Evolutionary conservation across 37 sponge, comb jelly and placozoan genomes (phyloP).

Genomic region (Cliona cf. orientalis): DNA sequence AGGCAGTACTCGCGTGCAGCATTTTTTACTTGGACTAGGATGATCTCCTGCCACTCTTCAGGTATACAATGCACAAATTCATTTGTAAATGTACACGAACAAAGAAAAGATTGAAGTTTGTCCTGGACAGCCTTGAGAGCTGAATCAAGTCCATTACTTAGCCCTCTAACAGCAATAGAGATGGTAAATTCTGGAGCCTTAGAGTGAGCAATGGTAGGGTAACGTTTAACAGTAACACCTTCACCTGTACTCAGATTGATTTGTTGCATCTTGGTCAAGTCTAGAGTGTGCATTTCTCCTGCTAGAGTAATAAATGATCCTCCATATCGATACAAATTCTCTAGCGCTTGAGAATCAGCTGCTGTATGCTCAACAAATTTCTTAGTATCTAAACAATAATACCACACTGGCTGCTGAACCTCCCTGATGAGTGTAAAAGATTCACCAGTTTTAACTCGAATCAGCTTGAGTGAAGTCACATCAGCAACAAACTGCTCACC

Average conservation of each 20-base stretch:
- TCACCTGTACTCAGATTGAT: constrained; percentile 2
- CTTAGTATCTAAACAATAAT: background rate
- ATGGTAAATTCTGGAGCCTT: background rate
- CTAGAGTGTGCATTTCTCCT: background rate
- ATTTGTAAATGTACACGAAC: no score
- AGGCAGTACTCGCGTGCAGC: background rate
- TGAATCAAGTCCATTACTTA: background rate
- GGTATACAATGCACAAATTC: background rate
- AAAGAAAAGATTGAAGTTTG: no score
- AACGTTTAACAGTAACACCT: background rate
- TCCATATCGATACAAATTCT: constrained; percentile 17
- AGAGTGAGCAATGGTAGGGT: background rate
- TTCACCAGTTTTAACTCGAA: no score
- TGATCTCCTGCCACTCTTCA: background rate
- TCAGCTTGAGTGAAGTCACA: no score
- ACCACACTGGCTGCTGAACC: background rate
- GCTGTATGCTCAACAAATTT: background rate
- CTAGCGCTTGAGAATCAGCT: constrained; percentile 3
- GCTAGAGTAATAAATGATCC: background rate
- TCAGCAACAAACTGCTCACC: no score
- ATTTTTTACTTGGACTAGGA: background rate
- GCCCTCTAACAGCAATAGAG: background rate
- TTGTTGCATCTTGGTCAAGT: constrained; percentile 2
- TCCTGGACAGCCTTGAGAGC: background rate
- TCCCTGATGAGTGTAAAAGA: no score